Evolutionary conservation across 1,140 invertebrate species (phyloP), one percentile per base, ranked within the genome.

Genomic region (Psix sp.): DNA sequence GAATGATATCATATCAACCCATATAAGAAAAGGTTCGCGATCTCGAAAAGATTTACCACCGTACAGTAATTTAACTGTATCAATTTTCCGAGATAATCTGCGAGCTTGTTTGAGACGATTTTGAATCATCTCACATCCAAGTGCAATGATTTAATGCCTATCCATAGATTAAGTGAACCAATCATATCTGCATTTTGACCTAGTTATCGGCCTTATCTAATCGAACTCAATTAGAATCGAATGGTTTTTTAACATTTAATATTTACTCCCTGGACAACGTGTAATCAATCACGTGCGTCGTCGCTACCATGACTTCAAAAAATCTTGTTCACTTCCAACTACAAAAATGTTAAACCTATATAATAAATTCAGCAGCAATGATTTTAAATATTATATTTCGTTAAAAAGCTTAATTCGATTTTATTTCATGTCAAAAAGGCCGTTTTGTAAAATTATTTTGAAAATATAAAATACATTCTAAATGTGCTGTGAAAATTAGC

Each of bases 131-230:
- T 48, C 18, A 36, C 21, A 42, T 49, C 26, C 13, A 24, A 52
- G n/a, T 29, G 33, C 29, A 29, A 49, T 67, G 52, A 67, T 67
- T 67, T 49, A 67, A 57, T 57, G 63, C 26, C 7, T 14, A 14
- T 35, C 38, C 38, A 14, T 43, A 57, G 63, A 67, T 52, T 21
- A 57, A 21, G 36, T 18, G 43, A 66, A 49, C 35, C 43, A 49
- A 57, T 67, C 52, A 51, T 26, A 67, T 67, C 63, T 67, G 45
- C 63, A 67, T 67, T 57, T 57, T 57, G 63, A 67, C 63, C 63
- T 35, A 67, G 36, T 66, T 66, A 54, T 48, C 42, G 26, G 33
- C 10, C 43, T 48, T 66, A 66, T 48, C 51, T 66, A 66, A 66
- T 56, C 49, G 36, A 56, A 42, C 48, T 43, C 49, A 63, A 63